Evolutionary conservation across 1,140 invertebrate genomes (phyloP), one percentile per base, ranked within the genome.

Genomic region (Formica selysi): DNA sequence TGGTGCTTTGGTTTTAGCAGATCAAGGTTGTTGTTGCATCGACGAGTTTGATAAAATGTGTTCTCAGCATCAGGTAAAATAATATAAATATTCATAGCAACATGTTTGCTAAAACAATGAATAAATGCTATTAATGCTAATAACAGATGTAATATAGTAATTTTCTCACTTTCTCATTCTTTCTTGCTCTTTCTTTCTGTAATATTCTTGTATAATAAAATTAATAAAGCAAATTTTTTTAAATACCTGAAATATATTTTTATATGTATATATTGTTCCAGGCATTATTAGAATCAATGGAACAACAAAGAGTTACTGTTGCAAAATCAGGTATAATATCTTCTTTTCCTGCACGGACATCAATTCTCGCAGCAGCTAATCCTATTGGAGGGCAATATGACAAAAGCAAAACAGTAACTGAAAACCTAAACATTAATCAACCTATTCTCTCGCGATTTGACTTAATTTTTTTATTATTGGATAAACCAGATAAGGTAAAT

Each of bases 11-110:
- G 97, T 98, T 81, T 94, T 98, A 64, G 97, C 98, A 48, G 98
- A 99, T 93, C 97, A 97, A 92, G 99, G 98, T 0, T 97, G 97
- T 65, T 99, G 98, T 94, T 99, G 98, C 91, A 98, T 99, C 61
- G 99, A 99, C 95, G 99, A 99, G 95, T 98, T 99, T 93, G 98
- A 99, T 94, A 99, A 99, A 96, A 98, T 99, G 97, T 95, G 96
- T 51, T 94, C 94, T 68, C 97, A 98, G 91, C 96, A 98, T 94
- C 96, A 96, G 94, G 96, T 97, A 95, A 91, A 87, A 5, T 87
- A 88, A 5, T 92, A 95, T 84, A 94, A 0, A 11, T 76, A 51
- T 59, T 61, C 6, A 44, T 57, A 6, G 26, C 3, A 67, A 62
- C 19, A 26, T 57, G 41, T 26, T 10, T 64, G 16, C 10, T 62